phyloP scores from a whole-genome alignment of 2,888 invertebrate species.

The Charanyca ferruginea region DNA sequence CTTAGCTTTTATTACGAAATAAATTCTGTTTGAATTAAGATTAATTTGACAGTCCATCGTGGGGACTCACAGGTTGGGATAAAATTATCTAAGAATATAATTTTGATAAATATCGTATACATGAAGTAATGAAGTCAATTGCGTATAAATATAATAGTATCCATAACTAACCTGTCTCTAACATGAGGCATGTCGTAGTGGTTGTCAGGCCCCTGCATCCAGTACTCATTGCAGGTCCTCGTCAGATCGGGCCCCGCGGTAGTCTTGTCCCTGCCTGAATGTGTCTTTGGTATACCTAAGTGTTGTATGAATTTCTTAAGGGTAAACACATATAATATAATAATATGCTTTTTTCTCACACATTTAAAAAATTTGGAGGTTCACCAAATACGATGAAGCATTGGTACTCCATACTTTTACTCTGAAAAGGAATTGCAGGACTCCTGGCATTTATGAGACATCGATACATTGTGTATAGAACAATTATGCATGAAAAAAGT shows the following conservation, averaged over 20 bases:
- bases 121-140: too few relatives aligned
- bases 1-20: too few relatives aligned
- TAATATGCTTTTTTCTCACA: too few relatives aligned
- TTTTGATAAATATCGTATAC: too few relatives aligned
- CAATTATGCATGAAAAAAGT: too few relatives aligned
- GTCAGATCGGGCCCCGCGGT: constrained; percentile 83
- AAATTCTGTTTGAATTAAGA: too few relatives aligned
- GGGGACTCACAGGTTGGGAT: too few relatives aligned
- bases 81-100: too few relatives aligned
- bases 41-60: too few relatives aligned
- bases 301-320: constrained; percentile 24
- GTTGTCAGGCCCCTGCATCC: constrained; percentile 86
- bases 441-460: too few relatives aligned
- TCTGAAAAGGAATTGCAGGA: neutral
- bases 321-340: neutral
- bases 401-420: neutral
- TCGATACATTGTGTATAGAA: too few relatives aligned
- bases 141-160: too few relatives aligned
- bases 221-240: constrained; percentile 86
- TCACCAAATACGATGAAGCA: neutral
- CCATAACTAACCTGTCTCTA: constrained; percentile 82
- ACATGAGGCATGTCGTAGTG: constrained; percentile 87
- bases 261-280: constrained; percentile 78
- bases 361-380: neutral
- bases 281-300: constrained; percentile 82